Evolutionary conservation across 2,888 invertebrate species (phyloP).

Genomic region (Microctonus aethiopoides): DNA sequence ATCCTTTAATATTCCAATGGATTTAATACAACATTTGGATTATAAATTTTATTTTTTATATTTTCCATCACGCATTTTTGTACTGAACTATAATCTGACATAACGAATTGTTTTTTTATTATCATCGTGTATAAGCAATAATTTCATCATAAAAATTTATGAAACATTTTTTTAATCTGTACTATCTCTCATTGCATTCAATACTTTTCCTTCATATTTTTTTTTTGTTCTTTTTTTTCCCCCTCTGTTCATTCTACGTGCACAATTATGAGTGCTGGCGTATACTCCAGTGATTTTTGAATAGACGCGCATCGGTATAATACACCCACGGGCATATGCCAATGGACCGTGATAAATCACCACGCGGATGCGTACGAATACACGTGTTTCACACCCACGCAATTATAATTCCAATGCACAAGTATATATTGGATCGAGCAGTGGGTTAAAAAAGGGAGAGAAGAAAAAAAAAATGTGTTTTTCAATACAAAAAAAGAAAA

Average conservation of each 20-base stretch:
- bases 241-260: neutral
- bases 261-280: neutral
- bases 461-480: neutral
- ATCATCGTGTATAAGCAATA: neutral
- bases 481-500: too few species aligned
- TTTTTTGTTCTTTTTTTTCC: neutral
- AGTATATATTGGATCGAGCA: too few species aligned
- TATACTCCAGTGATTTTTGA: neutral
- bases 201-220: neutral
- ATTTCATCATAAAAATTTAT: neutral
- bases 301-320: neutral
- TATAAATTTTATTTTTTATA: neutral
- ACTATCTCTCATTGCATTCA: too few species aligned
- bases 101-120: neutral
- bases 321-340: neutral
- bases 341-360: neutral
- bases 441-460: too few species aligned
- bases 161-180: neutral
- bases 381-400: neutral
- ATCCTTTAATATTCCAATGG: neutral
- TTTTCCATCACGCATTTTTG: neutral
- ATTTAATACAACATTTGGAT: neutral
- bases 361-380: neutral
- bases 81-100: neutral
- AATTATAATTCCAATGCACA: slow-evolving; percentile 11